phyloP scores from a whole-genome alignment of 2,888 invertebrate species.

The Catocala nupta region DNA sequence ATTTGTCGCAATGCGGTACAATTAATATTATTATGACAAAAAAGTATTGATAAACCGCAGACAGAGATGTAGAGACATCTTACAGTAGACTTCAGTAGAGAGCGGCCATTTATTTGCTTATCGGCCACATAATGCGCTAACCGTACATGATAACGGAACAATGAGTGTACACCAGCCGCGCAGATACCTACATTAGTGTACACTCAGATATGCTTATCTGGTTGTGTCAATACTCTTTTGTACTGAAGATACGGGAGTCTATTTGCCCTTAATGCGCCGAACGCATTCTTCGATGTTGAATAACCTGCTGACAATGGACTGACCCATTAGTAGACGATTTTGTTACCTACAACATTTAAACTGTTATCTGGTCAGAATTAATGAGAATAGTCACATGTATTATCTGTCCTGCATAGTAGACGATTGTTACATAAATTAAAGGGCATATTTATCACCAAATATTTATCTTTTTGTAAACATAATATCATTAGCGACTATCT shows the following conservation, averaged over 20 bases:
- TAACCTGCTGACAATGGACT: constrained; percentile 74
- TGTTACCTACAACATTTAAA: constrained; percentile 56
- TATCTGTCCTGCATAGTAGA: constrained; percentile 58
- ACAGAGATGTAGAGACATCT: constrained; percentile 49
- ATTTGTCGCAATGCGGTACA: constrained; percentile 35
- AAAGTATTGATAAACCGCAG: constrained; percentile 33
- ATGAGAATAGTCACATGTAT: constrained; percentile 53
- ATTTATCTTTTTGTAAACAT: constrained; percentile 21
- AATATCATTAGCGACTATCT: not conserved
- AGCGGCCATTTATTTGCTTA: constrained; percentile 80
- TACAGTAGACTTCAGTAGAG: constrained; percentile 51
- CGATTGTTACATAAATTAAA: constrained; percentile 48
- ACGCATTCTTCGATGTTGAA: constrained; percentile 80
- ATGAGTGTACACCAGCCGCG: constrained; percentile 78
- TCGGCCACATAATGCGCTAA: constrained; percentile 81
- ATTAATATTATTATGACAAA: constrained; percentile 13
- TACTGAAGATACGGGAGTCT: constrained; percentile 82
- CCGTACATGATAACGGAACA: constrained; percentile 83
- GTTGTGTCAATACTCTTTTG: constrained; percentile 85
- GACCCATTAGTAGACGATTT: constrained; percentile 74
- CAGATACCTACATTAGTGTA: constrained; percentile 79
- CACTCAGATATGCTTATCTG: constrained; percentile 83
- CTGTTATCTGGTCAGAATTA: constrained; percentile 63
- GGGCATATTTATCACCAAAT: constrained; percentile 18
- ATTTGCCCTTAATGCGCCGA: constrained; percentile 82